These are phyloP conservation scores for Listrodromus nycthemerus DNA, from an alignment of 2,888 invertebrate genomes.

Conservation along the genomic window DNA sequence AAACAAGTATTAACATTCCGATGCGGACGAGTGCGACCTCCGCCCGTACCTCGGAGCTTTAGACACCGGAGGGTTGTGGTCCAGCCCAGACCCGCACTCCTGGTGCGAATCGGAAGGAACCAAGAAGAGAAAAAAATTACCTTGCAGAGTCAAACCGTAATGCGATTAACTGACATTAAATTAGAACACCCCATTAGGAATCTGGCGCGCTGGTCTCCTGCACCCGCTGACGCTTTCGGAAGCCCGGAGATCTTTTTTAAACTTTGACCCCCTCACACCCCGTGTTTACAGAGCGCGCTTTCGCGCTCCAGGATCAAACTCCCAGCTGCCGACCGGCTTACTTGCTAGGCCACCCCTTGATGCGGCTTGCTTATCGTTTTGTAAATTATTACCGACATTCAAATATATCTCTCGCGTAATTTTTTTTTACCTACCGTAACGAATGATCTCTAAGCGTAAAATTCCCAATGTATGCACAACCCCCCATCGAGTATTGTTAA, in stretches of 20 bases:
- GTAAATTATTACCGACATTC: constrained; percentile 23
- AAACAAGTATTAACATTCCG: constrained; percentile 81
- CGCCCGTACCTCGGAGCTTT: constrained; percentile 3
- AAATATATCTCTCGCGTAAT: background rate
- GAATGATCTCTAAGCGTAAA: background rate
- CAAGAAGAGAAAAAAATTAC: constrained; percentile 31
- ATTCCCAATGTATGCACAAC: constrained; percentile 4
- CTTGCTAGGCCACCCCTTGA: constrained; percentile 38
- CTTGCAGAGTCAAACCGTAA: constrained; percentile 73
- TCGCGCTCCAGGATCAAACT: constrained; percentile 12
- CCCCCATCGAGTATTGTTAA: background rate
- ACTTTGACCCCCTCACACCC: constrained; percentile 20
- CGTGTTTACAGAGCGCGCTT: constrained; percentile 21
- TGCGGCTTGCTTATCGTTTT: constrained; percentile 21
- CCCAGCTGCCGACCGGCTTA: constrained; percentile 60
- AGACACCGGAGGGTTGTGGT: background rate
- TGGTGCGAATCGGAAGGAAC: constrained; percentile 1
- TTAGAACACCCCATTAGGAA: constrained; percentile 75
- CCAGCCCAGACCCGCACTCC: background rate
- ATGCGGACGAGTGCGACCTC: constrained; percentile 54
- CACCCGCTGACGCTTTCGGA: constrained; percentile 30
- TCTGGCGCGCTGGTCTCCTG: constrained; percentile 68
- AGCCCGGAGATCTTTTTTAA: constrained; percentile 23
- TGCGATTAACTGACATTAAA: constrained; percentile 78
- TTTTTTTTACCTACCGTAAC: background rate